Base-by-base conservation (phyloP, 2,888 invertebrate species). In the Germaria angustata region DNA sequence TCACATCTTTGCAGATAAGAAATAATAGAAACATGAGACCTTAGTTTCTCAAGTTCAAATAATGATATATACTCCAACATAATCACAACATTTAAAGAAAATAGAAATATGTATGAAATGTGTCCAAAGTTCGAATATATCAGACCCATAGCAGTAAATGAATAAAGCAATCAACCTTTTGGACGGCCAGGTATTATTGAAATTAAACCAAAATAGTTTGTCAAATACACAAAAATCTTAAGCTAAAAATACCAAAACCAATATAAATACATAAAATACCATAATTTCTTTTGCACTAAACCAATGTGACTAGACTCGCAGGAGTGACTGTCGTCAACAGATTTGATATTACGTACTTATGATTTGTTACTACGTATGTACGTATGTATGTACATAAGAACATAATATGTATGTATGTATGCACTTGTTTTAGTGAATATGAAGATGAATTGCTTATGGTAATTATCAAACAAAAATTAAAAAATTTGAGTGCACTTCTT, bases 181-280 rank as follows among this genome's bases (percentile, higher is more conserved):
- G 51, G 28, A 39, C 39, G 68, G 59, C 51, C 76, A 51, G 76
- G 68, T 32, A 51, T 51, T 61, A 41, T 13, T 20, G 11, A 39
- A 46, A 57, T 41, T 24, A 49, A n/a, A 66, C 49, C 2, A 57
- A 76, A 68, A 68, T 76, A 66, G 39, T 75, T 66, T 39, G 6
- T 13, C 34, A 46, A 57, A 57, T 39, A 72, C 71, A 72, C 36
- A 24, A 61, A 55, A 44, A 57, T 36, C 7, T 59, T 15, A 46
- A 20, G 28, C 57, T 76, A 76, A 49, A 76, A 57, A 66, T 57
- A 66, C n/a, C 32, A 34, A 36, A 15, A 49, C 41, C 4, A 41
- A 53, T 1, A 69, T 3, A 68, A 46, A 24, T 36, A 9, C 36
- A n/a, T 36, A n/a, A n/a, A n/a, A n/a, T n/a, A n/a, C n/a, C n/a